Evolutionary conservation across 92 coral and sea anemone genomes (phyloP).

Genomic region (Palythoa caribaeorum): DNA sequence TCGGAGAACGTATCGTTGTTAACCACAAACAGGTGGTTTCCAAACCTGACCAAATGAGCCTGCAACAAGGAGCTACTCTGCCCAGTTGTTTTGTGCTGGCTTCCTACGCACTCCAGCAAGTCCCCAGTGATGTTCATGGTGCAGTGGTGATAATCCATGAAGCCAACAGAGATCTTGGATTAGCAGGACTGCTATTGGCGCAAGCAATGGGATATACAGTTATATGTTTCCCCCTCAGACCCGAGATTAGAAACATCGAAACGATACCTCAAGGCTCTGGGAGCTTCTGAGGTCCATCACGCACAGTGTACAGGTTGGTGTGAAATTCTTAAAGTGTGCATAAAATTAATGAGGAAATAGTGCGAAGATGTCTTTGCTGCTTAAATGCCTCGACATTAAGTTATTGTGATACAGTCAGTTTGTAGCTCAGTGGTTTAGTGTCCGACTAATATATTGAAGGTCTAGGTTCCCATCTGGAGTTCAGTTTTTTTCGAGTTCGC

Average conservation of each 20-base stretch:
- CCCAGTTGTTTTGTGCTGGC: slow-evolving; percentile 50
- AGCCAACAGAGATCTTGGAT: slow-evolving; percentile 51
- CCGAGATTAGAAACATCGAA: slow-evolving; percentile 29
- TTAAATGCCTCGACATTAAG: neutral
- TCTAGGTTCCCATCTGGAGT: no score
- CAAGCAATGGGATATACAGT: slow-evolving; percentile 47
- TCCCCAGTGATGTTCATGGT: slow-evolving; percentile 4
- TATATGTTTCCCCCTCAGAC: slow-evolving; percentile 27
- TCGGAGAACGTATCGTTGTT: slow-evolving; percentile 47
- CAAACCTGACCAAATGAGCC: slow-evolving; percentile 51
- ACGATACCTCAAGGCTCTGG: slow-evolving; percentile 29
- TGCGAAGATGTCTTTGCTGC: neutral
- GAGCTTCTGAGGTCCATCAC: slow-evolving; percentile 18
- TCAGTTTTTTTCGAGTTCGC: no score
- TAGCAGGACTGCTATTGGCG: slow-evolving; percentile 42
- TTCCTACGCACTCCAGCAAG: slow-evolving; percentile 27
- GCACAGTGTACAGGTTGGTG: slow-evolving; percentile 32
- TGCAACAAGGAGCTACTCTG: slow-evolving; percentile 53
- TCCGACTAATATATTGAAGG: no score
- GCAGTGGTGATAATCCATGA: slow-evolving; percentile 42
- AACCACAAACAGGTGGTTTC: slow-evolving; percentile 22
- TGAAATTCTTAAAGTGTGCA: neutral
- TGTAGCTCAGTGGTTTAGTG: no score
- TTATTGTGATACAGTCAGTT: neutral
- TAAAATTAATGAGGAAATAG: no score